Conservation (phyloP, 2,113 vertebrate species). For the Aspidoscelis tigris region DNA sequence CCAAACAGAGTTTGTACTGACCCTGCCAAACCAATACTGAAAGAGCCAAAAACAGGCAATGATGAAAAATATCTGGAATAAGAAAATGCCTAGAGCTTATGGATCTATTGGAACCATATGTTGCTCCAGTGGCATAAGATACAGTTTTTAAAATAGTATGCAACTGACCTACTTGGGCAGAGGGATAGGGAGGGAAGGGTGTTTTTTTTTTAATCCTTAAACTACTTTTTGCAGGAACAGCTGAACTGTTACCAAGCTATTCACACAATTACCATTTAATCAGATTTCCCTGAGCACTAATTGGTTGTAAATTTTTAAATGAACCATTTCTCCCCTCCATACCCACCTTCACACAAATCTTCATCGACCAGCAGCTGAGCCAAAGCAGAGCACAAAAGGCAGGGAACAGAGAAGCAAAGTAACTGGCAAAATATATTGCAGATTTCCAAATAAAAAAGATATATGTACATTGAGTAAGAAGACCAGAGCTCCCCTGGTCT, state of each 20-base stretch:
- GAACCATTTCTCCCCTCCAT: not conserved
- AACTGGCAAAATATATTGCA: slow-evolving; percentile 7
- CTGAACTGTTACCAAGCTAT: slow-evolving; percentile 4
- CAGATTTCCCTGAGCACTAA: slow-evolving; percentile 26
- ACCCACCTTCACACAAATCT: not conserved
- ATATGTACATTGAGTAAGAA: slow-evolving; percentile 23
- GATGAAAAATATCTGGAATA: slow-evolving; percentile 5
- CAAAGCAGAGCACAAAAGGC: slow-evolving; percentile 16
- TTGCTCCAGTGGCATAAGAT: slow-evolving; percentile 17
- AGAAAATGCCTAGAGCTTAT: not conserved
- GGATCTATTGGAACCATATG: slow-evolving; percentile 16
- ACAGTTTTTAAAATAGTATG: slow-evolving; percentile 13
- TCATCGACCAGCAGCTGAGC: slow-evolving; percentile 20
- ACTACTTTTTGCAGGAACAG: not conserved
- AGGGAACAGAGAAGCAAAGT: slow-evolving; percentile 2
- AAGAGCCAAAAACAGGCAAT: slow-evolving; percentile 9
- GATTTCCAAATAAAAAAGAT: slow-evolving; percentile 18
- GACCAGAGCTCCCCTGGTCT: slow-evolving; percentile 45
- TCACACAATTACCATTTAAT: slow-evolving; percentile 29
- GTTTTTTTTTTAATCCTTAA: not conserved
- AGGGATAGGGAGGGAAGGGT: slow-evolving; percentile 4
- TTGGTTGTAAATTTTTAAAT: slow-evolving; percentile 26
- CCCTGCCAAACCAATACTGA: slow-evolving; percentile 28
- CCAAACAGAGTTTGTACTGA: slow-evolving; percentile 22
- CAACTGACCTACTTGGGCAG: slow-evolving; percentile 27